Evolutionary conservation across 2,888 invertebrate species (phyloP).

Genomic region (Peribatodes rhomboidaria): DNA sequence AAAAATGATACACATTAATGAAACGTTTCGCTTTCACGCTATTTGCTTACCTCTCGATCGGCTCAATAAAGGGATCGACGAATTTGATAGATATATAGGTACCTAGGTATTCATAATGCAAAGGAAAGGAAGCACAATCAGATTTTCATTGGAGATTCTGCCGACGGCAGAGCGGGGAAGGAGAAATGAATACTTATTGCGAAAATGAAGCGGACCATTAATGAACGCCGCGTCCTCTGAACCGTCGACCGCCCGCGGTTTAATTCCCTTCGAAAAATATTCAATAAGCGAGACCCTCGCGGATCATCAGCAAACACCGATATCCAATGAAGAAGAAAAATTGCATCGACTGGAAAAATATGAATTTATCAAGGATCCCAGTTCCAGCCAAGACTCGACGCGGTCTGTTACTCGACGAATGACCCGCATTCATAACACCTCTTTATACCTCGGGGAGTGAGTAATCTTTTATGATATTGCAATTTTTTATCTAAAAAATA

Average conservation of each 20-base stretch:
- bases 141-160: conserved; percentile 77
- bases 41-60: conserved; percentile 70
- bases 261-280: conserved; percentile 82
- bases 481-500: conserved; percentile 47
- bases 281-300: conserved; percentile 74
- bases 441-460: conserved; percentile 37
- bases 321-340: conserved; percentile 65
- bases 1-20: conserved; percentile 66
- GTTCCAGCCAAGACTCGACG: conserved; percentile 30
- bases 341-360: conserved; percentile 61
- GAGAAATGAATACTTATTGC: conserved; percentile 84
- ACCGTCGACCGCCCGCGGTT: conserved; percentile 68
- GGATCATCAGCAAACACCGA: conserved; percentile 66
- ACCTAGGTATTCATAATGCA: conserved; percentile 72
- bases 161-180: conserved; percentile 49
- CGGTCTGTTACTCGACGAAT: conserved; percentile 44
- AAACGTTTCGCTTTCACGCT: conserved; percentile 62
- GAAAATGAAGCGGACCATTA: conserved; percentile 81
- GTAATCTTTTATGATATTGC: conserved; percentile 40
- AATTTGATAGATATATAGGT: conserved; percentile 74
- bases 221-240: conserved; percentile 70
- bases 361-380: conserved; percentile 50
- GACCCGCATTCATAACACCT: conserved; percentile 46
- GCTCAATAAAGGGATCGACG: conserved; percentile 71
- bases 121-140: conserved; percentile 80